A percentile compares a stretch with the other conserved stretches of the same genome.
Evolutionary conservation across 2,888 invertebrate genomes (phyloP).

Genomic region (Leistus spinibarbis): DNA sequence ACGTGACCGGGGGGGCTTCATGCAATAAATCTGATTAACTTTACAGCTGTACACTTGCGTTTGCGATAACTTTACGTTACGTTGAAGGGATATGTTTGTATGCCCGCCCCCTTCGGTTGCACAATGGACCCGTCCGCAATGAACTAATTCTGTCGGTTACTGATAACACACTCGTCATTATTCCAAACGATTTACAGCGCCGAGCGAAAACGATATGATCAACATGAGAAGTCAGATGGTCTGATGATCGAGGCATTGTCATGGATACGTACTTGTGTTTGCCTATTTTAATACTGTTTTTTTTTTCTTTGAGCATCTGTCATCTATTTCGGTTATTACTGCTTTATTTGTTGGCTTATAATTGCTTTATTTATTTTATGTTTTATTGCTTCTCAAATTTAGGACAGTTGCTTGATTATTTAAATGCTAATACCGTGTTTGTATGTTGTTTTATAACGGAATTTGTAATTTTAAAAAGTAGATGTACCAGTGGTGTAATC

Average conservation of each 20-base stretch:
- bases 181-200: slow-evolving; percentile 31
- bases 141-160: slow-evolving; percentile 30
- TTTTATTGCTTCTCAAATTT: not conserved
- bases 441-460: no score
- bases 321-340: not conserved
- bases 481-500: no score
- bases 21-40: slow-evolving; percentile 34
- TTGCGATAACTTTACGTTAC: not conserved
- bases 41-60: slow-evolving; percentile 31
- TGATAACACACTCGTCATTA: slow-evolving; percentile 32
- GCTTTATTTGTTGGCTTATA: not conserved
- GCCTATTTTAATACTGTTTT: no score
- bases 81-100: not conserved
- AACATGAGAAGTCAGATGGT: slow-evolving; percentile 21
- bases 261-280: no score
- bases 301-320: no score
- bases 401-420: not conserved
- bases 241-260: slow-evolving; percentile 24
- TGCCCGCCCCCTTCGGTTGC: not conserved
- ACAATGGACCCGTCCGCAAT: slow-evolving; percentile 19
- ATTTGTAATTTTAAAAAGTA: no score
- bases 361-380: no score
- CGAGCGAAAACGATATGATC: slow-evolving; percentile 31
- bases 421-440: not conserved
- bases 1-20: slow-evolving; percentile 4